Base-by-base conservation (phyloP, 2,888 invertebrate species). In the Heliothis peltigera region DNA sequence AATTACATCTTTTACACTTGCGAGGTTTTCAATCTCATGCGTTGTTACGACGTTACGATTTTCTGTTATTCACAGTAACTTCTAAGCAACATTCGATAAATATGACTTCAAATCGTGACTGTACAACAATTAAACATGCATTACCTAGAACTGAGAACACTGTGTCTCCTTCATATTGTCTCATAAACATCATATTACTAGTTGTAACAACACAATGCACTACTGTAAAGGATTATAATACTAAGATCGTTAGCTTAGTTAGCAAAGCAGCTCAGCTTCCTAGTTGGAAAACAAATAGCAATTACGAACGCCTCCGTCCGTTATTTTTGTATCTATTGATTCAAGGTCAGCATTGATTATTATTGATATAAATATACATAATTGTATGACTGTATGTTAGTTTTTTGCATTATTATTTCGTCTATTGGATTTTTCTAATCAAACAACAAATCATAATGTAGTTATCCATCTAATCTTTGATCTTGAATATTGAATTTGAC, bases 251-350 rank as follows among this genome's bases (percentile, higher is more conserved):
- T 70, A 65, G 35, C 44, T 61, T 49, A 78, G 47, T 61, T 54
- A 62, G 76, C 70, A 73, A 74, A 80, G 63, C 55, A 54, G 64
- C 46, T 48, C 28, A 39, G 65, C 70, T 81, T 79, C 79, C 79
- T 76, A 67, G 66, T 79, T 62, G 51, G 56, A 63, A 63, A 69
- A 76, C 74, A 62, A 77, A 67, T 66, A 51, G 58, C 61, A 66
- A 66, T 66, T 61, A 79, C 55, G 18, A 7, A 68, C 72, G 73
- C 68, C 77, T 59, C 10, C 56, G 56, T 54, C 19, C 22, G 22
- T 74, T 60, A 69, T 64, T 75, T 77, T 69, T 57, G 57, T 74
- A 62, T 54, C 63, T 46, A 57, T 39, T 49, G 21, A 49, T 65
- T 64, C 64, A 69, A 78, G 75, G 64, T 62, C 57, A 48, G 1